Evolutionary conservation across 2,797 vertebrate genomes (phyloP).

Genomic region (Graptemys geographica): DNA sequence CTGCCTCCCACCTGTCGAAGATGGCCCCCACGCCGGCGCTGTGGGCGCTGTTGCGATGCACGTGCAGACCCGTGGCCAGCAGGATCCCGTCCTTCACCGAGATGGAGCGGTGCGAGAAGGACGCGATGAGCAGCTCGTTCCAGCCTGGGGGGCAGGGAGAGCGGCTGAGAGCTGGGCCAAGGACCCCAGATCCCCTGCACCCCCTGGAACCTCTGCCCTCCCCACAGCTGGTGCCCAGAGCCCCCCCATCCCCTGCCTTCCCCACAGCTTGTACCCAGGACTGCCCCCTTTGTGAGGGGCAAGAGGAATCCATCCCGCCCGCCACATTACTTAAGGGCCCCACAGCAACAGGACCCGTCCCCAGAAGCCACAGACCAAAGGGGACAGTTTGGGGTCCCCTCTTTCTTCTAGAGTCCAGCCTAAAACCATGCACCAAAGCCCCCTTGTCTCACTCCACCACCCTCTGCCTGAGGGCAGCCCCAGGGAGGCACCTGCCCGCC

Average conservation of each 20-base stretch:
- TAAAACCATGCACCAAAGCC: neutral
- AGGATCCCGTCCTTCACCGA: conserved; percentile 93
- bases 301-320: no score
- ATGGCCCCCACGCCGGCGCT: conserved; percentile 94
- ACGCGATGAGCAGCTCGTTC: conserved; percentile 95
- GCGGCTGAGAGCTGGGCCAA: neutral
- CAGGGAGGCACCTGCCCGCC: no score
- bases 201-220: neutral
- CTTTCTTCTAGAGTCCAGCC: no score
- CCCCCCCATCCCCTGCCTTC: neutral
- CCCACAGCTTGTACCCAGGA: neutral
- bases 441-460: no score
- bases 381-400: neutral
- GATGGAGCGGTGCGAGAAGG: conserved; percentile 95
- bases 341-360: no score
- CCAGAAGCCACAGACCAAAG: no score
- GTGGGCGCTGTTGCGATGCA: conserved; percentile 93
- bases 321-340: no score
- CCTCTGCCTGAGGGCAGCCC: no score
- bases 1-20: neutral
- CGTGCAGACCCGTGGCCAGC: conserved; percentile 93
- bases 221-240: neutral
- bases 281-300: neutral
- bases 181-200: neutral
- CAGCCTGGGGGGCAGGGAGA: conserved; percentile 81